phyloP scores from a whole-genome alignment of 2,113 vertebrate species.

The Tichodroma muraria region DNA sequence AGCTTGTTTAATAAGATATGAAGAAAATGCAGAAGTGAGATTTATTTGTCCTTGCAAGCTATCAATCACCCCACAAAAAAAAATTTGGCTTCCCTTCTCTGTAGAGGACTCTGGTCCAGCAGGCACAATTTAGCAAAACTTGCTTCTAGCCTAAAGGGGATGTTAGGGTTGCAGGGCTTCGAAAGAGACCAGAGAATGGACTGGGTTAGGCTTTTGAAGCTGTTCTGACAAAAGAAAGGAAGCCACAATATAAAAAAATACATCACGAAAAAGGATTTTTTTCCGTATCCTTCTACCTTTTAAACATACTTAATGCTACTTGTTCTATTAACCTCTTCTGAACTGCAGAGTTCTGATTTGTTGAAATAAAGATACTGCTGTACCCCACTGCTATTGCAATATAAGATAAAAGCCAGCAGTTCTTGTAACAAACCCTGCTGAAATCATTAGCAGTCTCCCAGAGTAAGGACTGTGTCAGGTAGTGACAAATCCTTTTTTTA shows the following conservation, averaged over 20 bases:
- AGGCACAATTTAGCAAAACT: background rate
- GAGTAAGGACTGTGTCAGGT: background rate
- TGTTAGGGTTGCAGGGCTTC: background rate
- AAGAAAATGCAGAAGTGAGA: background rate
- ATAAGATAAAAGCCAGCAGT: background rate
- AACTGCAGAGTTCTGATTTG: background rate
- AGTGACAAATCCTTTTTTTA: conserved; percentile 4
- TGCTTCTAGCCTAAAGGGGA: background rate
- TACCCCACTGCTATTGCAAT: background rate
- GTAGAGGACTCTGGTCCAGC: background rate
- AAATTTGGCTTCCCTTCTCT: background rate
- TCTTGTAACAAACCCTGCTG: background rate
- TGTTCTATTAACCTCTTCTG: conserved; percentile 13
- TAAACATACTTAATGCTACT: background rate
- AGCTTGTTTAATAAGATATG: background rate
- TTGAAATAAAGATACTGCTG: background rate
- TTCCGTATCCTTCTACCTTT: background rate
- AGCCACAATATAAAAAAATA: background rate
- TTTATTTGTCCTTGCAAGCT: background rate
- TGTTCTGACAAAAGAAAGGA: background rate
- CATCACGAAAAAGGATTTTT: background rate
- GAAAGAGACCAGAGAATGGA: background rate
- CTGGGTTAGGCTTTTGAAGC: background rate
- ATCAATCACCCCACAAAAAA: background rate
- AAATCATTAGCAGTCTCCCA: conserved; percentile 16